These are phyloP conservation scores for Apaloderma vittatum DNA, from an alignment of 2,113 vertebrate genomes.

Conservation along the genomic window DNA sequence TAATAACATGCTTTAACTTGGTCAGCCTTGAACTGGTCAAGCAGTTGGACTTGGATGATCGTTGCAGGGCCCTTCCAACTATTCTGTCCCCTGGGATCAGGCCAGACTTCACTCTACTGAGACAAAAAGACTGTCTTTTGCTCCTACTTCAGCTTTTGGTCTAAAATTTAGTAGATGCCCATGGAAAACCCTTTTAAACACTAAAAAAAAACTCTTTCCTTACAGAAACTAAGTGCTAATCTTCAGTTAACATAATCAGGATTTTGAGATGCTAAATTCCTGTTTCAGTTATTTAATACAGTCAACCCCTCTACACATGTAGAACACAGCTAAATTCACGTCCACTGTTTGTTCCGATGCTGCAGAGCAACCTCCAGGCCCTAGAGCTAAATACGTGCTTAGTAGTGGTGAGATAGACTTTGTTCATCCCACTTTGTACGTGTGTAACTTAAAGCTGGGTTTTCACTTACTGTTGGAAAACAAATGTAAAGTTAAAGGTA, in stretches of 20 bases:
- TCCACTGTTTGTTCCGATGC: background rate
- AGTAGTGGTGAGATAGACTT: background rate
- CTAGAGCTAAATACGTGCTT: background rate
- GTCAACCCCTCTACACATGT: background rate
- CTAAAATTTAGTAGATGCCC: background rate
- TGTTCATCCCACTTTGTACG: background rate
- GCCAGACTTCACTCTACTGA: background rate
- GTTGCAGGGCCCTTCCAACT: background rate
- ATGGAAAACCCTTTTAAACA: background rate
- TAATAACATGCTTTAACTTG: background rate
- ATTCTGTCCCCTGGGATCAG: background rate
- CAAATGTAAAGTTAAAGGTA: background rate
- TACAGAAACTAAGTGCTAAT: background rate
- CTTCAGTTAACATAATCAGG: background rate
- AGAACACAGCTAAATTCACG: background rate
- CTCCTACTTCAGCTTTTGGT: background rate
- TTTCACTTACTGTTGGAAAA: background rate
- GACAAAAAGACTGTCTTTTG: background rate
- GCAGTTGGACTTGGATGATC: background rate
- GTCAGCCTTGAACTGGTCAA: background rate
- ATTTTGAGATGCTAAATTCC: background rate
- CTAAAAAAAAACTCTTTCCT: too few species aligned
- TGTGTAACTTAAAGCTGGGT: background rate
- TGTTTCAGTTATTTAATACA: background rate
- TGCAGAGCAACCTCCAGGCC: background rate